phyloP scores from a whole-genome alignment of 2,888 invertebrate species.

The Ophion costatus region DNA sequence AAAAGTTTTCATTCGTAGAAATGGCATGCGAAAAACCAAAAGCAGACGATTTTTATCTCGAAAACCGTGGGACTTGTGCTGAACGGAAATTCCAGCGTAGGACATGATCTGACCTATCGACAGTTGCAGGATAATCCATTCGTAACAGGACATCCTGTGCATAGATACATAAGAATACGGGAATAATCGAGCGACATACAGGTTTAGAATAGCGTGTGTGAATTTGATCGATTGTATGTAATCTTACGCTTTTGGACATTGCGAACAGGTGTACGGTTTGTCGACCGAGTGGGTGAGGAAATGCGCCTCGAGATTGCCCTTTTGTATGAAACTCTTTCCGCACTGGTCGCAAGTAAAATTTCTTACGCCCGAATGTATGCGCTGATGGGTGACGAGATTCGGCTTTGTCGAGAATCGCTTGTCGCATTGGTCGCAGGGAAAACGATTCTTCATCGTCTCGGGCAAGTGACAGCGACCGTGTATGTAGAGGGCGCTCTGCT shows the following conservation, averaged over 20 bases:
- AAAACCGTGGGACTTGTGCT: too few species aligned
- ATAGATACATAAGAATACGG: background rate
- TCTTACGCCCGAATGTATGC: conserved; percentile 85
- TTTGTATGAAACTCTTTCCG: conserved; percentile 86
- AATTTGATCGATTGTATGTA: background rate
- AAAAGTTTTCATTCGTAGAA: too few species aligned
- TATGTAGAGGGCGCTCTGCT: conserved; percentile 85
- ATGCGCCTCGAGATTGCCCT: conserved; percentile 86
- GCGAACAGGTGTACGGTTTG: conserved; percentile 84
- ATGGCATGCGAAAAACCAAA: too few species aligned
- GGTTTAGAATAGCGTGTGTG: background rate
- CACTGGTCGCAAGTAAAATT: conserved; percentile 86
- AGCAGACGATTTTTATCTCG: too few species aligned
- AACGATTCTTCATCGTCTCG: conserved; percentile 85
- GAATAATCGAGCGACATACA: background rate
- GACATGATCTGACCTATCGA: too few species aligned
- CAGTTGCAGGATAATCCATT: too few species aligned
- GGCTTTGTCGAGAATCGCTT: conserved; percentile 86
- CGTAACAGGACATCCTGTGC: too few species aligned
- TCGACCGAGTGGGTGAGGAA: conserved; percentile 85
- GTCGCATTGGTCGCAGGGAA: conserved; percentile 86
- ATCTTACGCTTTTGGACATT: conserved; percentile 84
- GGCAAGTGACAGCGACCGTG: conserved; percentile 86
- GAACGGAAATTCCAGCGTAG: too few species aligned
- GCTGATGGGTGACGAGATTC: conserved; percentile 85